Evolutionary conservation across 2,797 vertebrate genomes (phyloP).

Genomic region (Lepilemur ruficaudatus): DNA sequence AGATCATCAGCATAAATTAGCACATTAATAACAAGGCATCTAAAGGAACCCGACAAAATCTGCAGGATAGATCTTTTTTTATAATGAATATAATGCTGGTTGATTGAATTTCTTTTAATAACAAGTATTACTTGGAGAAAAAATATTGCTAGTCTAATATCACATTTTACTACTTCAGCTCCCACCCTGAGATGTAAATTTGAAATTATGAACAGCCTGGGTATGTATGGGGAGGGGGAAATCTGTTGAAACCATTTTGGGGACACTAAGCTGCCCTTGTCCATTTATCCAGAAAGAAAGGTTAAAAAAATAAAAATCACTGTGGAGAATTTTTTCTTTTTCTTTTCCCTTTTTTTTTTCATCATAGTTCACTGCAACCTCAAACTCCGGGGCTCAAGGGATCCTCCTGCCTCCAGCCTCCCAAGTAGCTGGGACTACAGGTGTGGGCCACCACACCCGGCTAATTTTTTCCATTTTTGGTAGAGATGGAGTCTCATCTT

Average conservation of each 20-base stretch:
- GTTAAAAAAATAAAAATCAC: not conserved
- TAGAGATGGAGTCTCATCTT: too few relatives aligned
- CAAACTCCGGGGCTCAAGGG: too few relatives aligned
- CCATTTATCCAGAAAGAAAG: not conserved
- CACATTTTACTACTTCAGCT: not conserved
- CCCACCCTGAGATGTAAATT: not conserved
- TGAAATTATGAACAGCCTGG: not conserved
- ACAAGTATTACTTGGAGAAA: not conserved
- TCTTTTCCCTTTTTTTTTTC: not conserved
- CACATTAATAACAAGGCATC: conserved; percentile 47
- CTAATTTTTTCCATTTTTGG: too few relatives aligned
- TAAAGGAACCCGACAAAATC: conserved; percentile 42
- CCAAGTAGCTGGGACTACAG: too few relatives aligned
- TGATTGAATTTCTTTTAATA: conserved; percentile 52
- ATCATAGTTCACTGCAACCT: too few relatives aligned
- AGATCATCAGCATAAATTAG: conserved; percentile 69
- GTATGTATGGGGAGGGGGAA: rapidly evolving
- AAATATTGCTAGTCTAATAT: not conserved
- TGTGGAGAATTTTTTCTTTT: not conserved
- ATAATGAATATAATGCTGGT: conserved; percentile 21
- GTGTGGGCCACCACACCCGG: too few relatives aligned
- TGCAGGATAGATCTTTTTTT: conserved; percentile 27
- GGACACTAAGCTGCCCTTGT: not conserved
- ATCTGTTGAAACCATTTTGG: not conserved
- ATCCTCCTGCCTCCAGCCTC: too few relatives aligned